A percentile compares a stretch with the other conserved stretches of the same genome.
phyloP scores from a whole-genome alignment of 2,888 invertebrate genomes.

The Pristionchus exspectatus region DNA sequence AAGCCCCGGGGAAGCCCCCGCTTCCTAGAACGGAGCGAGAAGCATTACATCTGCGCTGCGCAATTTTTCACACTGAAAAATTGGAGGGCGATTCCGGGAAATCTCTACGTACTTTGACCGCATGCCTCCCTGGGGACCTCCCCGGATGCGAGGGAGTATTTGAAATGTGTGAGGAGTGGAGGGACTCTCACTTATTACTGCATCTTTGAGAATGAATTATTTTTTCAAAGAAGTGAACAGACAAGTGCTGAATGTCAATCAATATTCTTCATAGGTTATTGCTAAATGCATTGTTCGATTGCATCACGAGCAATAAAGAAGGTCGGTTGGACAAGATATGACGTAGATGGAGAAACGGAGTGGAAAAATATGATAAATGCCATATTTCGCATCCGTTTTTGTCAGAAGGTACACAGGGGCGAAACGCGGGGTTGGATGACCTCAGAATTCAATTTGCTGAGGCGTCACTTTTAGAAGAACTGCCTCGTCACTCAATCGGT shows the following conservation, averaged over 20 bases:
- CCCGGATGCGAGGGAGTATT: background rate
- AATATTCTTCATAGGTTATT: too few species aligned
- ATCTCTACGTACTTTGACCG: background rate
- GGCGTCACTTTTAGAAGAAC: background rate
- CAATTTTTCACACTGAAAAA: background rate
- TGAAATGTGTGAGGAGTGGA: background rate
- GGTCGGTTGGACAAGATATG: too few species aligned
- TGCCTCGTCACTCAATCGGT: background rate
- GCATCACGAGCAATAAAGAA: too few species aligned
- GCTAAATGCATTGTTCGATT: too few species aligned
- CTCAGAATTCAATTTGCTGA: conserved; percentile 29
- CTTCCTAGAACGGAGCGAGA: conserved; percentile 24
- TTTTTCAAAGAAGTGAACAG: too few species aligned
- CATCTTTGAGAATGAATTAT: too few species aligned
- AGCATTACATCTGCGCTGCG: background rate
- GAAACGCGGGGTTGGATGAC: background rate
- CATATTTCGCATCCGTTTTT: too few species aligned
- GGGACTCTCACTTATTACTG: background rate
- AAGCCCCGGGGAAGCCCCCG: conserved; percentile 2
- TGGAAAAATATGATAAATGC: background rate
- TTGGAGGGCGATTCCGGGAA: background rate
- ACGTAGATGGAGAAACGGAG: background rate
- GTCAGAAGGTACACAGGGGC: background rate
- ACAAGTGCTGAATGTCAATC: too few species aligned
- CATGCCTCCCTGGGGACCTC: background rate